Percentiles rank a stretch among this genome's conserved stretches.
Conservation (phyloP, 2,113 vertebrate species). For the Tonatia bakeri region DNA sequence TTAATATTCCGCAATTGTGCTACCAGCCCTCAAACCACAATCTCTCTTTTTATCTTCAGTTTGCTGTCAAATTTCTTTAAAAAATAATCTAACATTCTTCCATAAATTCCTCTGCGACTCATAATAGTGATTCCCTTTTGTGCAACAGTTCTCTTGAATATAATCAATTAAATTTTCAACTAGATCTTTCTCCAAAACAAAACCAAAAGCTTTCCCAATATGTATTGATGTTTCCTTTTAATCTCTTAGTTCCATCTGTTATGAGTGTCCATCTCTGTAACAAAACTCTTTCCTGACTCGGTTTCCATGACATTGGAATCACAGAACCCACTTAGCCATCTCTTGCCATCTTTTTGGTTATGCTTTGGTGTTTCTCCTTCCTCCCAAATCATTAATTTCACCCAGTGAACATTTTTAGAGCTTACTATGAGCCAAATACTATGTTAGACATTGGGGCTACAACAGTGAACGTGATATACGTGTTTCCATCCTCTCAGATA, state of each 20-base stretch:
- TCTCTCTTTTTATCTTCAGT: not conserved
- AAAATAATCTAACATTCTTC: not conserved
- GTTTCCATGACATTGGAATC: not conserved
- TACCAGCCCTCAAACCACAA: fast-evolving
- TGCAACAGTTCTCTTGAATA: not conserved
- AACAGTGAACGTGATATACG: not conserved
- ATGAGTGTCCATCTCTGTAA: not conserved
- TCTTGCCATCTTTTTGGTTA: not conserved
- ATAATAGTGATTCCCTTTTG: not conserved
- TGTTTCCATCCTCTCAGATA: not conserved
- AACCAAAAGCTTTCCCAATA: not conserved
- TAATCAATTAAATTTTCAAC: not conserved
- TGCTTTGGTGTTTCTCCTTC: not conserved
- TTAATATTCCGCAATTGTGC: not conserved
- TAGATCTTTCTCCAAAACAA: not conserved
- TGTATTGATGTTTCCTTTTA: not conserved
- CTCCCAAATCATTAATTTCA: not conserved
- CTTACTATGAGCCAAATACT: not conserved
- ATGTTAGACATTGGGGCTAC: not conserved
- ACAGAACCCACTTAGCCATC: not conserved
- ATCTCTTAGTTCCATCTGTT: not conserved
- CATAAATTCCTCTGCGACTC: not conserved
- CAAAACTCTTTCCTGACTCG: not conserved
- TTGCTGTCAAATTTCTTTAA: not conserved
- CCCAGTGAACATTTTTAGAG: not conserved